Percentiles rank a stretch among this genome's conserved stretches.
Conservation (phyloP, 2,113 vertebrate genomes). For the Pachypanchax playfairii region DNA sequence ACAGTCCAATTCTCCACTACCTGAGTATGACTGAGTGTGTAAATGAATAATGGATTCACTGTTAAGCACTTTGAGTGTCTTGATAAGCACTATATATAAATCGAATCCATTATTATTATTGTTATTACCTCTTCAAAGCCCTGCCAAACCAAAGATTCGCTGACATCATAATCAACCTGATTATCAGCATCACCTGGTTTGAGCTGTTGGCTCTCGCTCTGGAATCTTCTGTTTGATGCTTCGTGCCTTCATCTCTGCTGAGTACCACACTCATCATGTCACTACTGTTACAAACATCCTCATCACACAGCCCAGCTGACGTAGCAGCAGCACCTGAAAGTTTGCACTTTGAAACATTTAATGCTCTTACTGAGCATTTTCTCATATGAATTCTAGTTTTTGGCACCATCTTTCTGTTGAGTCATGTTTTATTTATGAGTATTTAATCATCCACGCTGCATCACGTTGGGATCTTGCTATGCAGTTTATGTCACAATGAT, state of each 20-base stretch:
- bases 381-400: not conserved
- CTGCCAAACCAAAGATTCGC: not conserved
- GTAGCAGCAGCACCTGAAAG: not conserved
- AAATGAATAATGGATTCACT: too few species aligned
- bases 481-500: not conserved
- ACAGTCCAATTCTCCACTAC: too few species aligned
- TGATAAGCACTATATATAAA: too few species aligned
- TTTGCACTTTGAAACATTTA: not conserved
- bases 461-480: not conserved
- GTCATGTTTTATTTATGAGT: not conserved
- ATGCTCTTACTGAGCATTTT: not conserved
- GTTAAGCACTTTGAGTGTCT: too few species aligned
- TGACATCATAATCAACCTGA: not conserved
- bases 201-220: not conserved
- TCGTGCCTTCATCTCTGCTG: slow-evolving; percentile 5
- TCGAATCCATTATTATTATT: too few species aligned
- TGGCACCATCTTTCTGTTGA: not conserved
- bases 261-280: slow-evolving; percentile 6
- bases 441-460: not conserved
- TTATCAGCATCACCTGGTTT: not conserved
- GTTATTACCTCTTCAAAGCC: not conserved
- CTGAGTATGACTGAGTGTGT: too few species aligned
- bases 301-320: not conserved
- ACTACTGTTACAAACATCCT: not conserved
- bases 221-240: not conserved